phyloP scores from a whole-genome alignment of 1,140 invertebrate genomes.

The Macrobrachium nipponense region DNA sequence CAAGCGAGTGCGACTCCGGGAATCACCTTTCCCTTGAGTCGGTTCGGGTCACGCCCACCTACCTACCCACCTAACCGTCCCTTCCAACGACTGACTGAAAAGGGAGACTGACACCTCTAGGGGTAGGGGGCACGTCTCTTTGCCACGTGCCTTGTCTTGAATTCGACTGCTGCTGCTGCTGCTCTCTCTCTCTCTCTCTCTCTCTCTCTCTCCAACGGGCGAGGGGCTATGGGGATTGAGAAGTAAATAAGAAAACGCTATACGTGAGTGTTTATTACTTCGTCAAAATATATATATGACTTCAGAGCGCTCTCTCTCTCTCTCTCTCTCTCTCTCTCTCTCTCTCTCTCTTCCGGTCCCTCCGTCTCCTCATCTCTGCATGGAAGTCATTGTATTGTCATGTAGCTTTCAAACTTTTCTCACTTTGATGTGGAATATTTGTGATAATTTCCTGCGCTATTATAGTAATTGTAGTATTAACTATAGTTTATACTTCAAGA shows the following conservation, averaged over 20 bases:
- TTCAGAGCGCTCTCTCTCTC: constrained; percentile 12
- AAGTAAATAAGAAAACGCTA: no score
- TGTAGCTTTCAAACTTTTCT: neutral
- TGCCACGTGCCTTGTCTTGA: neutral
- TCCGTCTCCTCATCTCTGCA: constrained; percentile 23
- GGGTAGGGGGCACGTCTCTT: neutral
- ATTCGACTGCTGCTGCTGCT: neutral
- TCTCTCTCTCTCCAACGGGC: neutral
- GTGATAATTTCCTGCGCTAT: no score
- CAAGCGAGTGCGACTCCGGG: constrained; percentile 18
- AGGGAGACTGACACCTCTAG: neutral
- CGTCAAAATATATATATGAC: no score
- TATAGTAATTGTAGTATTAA: no score
- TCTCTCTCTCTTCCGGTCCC: constrained; percentile 35
- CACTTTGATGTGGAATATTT: neutral
- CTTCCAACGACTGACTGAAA: neutral
- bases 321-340: constrained; percentile 32
- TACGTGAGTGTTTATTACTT: no score
- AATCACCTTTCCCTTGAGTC: constrained; percentile 31
- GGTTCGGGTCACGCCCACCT: neutral
- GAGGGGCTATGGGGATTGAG: no score
- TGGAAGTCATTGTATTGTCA: neutral
- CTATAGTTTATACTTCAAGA: no score
- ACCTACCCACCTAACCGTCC: neutral
- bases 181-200: constrained; percentile 15